Evolutionary conservation across 2,113 vertebrate species (phyloP).

Genomic region (Bos taurus): ARS-UCD2.0 NC_037336.1:27124501-27125000

Average conservation of each 20-base stretch:
- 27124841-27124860: background rate
- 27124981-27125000: background rate
- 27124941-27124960: background rate
- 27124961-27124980: background rate
- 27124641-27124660: background rate
- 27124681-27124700: background rate
- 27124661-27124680: background rate
- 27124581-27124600: background rate
- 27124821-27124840: background rate
- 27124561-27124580: background rate
- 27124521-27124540: background rate
- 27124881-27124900: background rate
- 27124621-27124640: background rate
- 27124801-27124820: background rate
- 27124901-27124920: background rate
- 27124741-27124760: background rate
- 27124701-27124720: background rate
- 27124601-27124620: background rate
- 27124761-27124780: background rate
- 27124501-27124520: background rate
- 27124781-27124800: background rate
- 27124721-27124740: background rate
- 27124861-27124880: background rate
- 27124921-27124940: background rate
- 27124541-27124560: background rate